These are phyloP conservation scores for Lethrus apterus DNA, from an alignment of 1,140 invertebrate species.

Conservation along the genomic window DNA sequence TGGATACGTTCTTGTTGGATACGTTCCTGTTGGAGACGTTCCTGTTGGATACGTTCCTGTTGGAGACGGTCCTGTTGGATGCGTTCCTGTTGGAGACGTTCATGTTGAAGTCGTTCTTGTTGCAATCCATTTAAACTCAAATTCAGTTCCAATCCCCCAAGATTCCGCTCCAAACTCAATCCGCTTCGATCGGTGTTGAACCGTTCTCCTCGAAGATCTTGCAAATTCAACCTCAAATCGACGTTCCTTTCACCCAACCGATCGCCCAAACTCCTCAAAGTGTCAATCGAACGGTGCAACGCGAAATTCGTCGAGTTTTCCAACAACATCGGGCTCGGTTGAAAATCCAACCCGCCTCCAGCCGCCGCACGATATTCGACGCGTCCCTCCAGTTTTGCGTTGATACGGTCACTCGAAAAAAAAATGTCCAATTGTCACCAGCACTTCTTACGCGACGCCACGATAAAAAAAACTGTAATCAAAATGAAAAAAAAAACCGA, in stretches of 20 bases:
- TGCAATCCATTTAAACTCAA: constrained; percentile 28
- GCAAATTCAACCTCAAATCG: constrained; percentile 34
- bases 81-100: constrained; percentile 12
- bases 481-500: too few relatives aligned
- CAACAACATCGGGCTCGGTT: constrained; percentile 35
- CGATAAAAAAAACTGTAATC: too few relatives aligned
- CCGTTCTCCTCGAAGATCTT: constrained; percentile 18
- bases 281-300: constrained; percentile 60
- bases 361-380: constrained; percentile 34
- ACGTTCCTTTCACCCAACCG: constrained; percentile 36
- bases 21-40: neutral
- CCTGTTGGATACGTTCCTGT: neutral
- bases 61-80: constrained; percentile 17
- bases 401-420: too few relatives aligned
- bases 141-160: constrained; percentile 31
- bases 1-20: neutral
- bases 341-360: constrained; percentile 40
- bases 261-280: constrained; percentile 47
- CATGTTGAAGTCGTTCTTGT: constrained; percentile 1
- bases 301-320: constrained; percentile 48
- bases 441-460: too few relatives aligned
- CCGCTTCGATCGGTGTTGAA: constrained; percentile 29
- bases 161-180: constrained; percentile 23
- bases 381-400: constrained; percentile 38
- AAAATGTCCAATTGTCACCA: too few relatives aligned